Base-by-base conservation (phyloP, 2,888 invertebrate genomes). In the Poecilus cupreus region DNA sequence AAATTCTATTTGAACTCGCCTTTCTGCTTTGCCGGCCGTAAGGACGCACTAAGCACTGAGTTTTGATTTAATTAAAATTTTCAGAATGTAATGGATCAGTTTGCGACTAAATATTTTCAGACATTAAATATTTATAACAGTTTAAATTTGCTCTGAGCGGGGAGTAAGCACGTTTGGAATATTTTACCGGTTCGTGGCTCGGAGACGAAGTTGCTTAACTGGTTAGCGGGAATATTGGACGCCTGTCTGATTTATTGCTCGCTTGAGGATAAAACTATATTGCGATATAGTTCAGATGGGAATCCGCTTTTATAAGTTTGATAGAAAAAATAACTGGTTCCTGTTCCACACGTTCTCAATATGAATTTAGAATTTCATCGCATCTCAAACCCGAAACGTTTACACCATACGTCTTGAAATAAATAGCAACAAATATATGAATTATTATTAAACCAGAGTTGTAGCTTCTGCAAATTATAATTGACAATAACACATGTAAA, bases 11-110 rank as follows among this genome's bases (percentile, higher is more conserved):
- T 75, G 75, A 75, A 49, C 13, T 37, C 16, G 75, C 18, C 75
- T 49, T 51, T 22, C n/a, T 22, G 49, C 32, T 75, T 75, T 49
- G 26, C 32, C 20, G 11, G 6, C 8, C 22, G 32, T 32, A 32
- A 32, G 32, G 32, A 32, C 8, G 32, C 4, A 32, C 18, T 18
- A 51, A 54, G 51, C 39, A 37, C 37, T 22, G 46, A 76, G 76
- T 54, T 75, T 76, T 76, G 57, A 76, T 76, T 57, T 54, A 32
- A 76, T 76, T 76, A 76, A 76, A 76, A 76, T 54, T 32, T 76
- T 37, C 76, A 57, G 24, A 49, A 57, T 76, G 76, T 76, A 57
- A 57, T 76, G 76, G 57, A 76, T 37, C 24, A 76, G 24, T 57
- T 51, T 16, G 13, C 39, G 39, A 57, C 57, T 76, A 32, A 24